Conservation (phyloP, 2,888 invertebrate species). For the Heteromyza rotundicornis region DNA sequence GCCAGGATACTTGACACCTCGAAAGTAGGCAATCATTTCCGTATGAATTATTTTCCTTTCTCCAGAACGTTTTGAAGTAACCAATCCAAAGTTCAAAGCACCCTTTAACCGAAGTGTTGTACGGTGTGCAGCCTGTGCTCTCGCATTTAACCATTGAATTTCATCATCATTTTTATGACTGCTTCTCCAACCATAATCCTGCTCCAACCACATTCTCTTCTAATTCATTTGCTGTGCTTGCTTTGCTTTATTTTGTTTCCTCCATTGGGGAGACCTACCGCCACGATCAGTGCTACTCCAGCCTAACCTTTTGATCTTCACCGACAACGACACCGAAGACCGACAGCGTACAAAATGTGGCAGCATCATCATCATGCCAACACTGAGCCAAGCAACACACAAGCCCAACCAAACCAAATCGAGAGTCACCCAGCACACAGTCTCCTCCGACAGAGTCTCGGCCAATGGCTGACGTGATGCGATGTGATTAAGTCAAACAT, state of each 20-base stretch:
- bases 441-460: no score
- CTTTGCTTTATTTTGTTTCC: no score
- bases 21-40: no score
- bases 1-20: no score
- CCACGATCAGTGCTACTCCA: background rate
- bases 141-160: no score
- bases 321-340: background rate
- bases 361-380: constrained; percentile 38
- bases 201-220: background rate
- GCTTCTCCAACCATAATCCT: no score
- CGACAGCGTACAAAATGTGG: constrained; percentile 25
- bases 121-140: no score
- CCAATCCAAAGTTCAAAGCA: no score
- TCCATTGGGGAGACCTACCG: background rate
- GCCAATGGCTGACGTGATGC: constrained; percentile 52
- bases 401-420: background rate
- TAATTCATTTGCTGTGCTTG: background rate
- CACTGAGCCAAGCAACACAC: constrained; percentile 5
- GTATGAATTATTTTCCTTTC: no score
- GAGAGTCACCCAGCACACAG: background rate
- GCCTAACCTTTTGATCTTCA: constrained; percentile 2
- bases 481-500: constrained; percentile 57
- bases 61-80: no score
- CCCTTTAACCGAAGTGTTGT: no score
- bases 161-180: no score